Evolutionary conservation across 1,140 invertebrate species (phyloP).

Genomic region (Drosophila albomicans): DNA sequence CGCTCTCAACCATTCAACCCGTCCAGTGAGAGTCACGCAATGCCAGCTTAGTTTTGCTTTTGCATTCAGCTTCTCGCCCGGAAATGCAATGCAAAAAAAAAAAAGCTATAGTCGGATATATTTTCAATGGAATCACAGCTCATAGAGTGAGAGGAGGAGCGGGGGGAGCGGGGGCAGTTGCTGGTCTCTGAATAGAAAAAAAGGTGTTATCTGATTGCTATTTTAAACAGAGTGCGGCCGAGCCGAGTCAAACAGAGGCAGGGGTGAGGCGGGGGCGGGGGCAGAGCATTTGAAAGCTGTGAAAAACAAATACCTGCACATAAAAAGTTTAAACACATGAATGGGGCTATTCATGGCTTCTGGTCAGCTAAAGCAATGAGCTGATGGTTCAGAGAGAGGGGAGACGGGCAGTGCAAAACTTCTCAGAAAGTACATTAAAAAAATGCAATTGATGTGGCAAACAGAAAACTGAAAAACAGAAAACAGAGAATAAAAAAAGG

Average conservation of each 20-base stretch:
- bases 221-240: constrained; percentile 71
- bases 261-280: constrained; percentile 15
- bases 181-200: constrained; percentile 51
- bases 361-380: constrained; percentile 12
- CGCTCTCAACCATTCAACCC: constrained; percentile 20
- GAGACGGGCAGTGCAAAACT: not conserved
- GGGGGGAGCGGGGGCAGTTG: not conserved
- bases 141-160: not conserved
- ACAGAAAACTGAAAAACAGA: not conserved
- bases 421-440: constrained; percentile 19
- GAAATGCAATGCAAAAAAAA: constrained; percentile 27
- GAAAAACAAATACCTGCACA: constrained; percentile 61
- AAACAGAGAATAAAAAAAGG: not conserved
- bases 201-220: constrained; percentile 83
- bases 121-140: constrained; percentile 59
- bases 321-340: constrained; percentile 54
- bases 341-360: constrained; percentile 36
- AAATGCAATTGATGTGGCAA: constrained; percentile 18
- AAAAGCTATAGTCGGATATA: constrained; percentile 55
- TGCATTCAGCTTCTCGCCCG: constrained; percentile 24
- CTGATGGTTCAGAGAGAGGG: not conserved
- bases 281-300: constrained; percentile 53
- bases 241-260: not conserved
- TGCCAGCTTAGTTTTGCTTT: constrained; percentile 60
- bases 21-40: constrained; percentile 49